phyloP scores from a whole-genome alignment of 2,113 vertebrate genomes.

The Orcinus orca region DNA sequence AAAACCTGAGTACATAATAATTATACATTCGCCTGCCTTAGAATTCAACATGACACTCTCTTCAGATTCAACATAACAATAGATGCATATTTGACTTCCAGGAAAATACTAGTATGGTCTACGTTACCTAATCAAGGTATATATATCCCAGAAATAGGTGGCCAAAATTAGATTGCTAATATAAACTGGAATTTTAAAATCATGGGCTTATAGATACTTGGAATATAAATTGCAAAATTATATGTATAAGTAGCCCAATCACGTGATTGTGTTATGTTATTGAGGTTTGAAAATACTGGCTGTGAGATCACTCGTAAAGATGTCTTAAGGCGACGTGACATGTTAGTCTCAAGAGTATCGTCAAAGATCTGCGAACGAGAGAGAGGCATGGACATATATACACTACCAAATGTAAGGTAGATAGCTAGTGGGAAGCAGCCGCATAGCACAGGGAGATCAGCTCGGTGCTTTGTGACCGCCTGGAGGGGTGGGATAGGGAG shows the following conservation, averaged over 20 bases:
- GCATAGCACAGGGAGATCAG: no score
- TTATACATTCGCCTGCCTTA: constrained; percentile 43
- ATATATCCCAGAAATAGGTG: constrained; percentile 23
- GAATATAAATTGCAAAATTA: constrained; percentile 44
- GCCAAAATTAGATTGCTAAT: not conserved
- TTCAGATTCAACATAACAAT: constrained; percentile 45
- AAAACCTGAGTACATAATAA: constrained; percentile 37
- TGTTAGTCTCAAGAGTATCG: not conserved
- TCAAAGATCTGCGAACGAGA: not conserved
- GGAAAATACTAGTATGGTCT: not conserved
- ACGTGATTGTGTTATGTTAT: not conserved
- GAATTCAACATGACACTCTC: constrained; percentile 44
- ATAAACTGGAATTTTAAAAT: constrained; percentile 20
- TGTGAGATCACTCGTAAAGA: not conserved
- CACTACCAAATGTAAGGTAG: no score
- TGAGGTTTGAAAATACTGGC: constrained; percentile 5
- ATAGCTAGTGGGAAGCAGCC: no score
- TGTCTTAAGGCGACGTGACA: not conserved
- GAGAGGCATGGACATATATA: no score
- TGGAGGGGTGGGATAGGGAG: no score
- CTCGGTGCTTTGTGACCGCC: no score
- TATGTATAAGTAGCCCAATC: not conserved
- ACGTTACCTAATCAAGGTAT: constrained; percentile 17
- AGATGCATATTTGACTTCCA: not conserved
- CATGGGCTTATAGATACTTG: not conserved